These are phyloP conservation scores for Okapia johnstoni DNA, from an alignment of 2,113 vertebrate genomes.

Conservation along the genomic window DNA sequence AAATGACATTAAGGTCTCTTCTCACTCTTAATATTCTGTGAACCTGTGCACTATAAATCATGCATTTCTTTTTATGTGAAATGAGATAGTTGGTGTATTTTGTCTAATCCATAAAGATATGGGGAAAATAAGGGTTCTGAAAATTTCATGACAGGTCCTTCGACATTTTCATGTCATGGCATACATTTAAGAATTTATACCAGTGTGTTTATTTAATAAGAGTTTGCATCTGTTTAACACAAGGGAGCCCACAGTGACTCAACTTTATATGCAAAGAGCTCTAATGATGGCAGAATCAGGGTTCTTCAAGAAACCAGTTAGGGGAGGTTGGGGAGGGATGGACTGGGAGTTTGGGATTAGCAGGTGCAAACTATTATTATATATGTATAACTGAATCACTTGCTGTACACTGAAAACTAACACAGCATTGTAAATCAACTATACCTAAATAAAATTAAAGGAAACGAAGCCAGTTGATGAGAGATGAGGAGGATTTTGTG, in stretches of 20 bases:
- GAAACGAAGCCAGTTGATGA: neutral
- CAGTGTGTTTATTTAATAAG: neutral
- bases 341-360: neutral
- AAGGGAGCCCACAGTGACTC: neutral
- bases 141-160: neutral
- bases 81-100: neutral
- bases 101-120: neutral
- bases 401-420: neutral
- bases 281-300: neutral
- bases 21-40: conserved; percentile 19
- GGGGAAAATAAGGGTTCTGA: neutral
- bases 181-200: neutral
- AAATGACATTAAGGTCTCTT: neutral
- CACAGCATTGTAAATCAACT: neutral
- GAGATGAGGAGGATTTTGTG: neutral
- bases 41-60: neutral
- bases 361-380: neutral
- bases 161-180: neutral
- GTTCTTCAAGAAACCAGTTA: neutral
- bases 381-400: neutral
- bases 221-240: neutral
- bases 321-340: neutral
- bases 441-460: neutral
- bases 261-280: neutral
- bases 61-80: neutral